These are phyloP conservation scores for Cepphus grylle DNA, from an alignment of 2,113 vertebrate species.

Conservation along the genomic window DNA sequence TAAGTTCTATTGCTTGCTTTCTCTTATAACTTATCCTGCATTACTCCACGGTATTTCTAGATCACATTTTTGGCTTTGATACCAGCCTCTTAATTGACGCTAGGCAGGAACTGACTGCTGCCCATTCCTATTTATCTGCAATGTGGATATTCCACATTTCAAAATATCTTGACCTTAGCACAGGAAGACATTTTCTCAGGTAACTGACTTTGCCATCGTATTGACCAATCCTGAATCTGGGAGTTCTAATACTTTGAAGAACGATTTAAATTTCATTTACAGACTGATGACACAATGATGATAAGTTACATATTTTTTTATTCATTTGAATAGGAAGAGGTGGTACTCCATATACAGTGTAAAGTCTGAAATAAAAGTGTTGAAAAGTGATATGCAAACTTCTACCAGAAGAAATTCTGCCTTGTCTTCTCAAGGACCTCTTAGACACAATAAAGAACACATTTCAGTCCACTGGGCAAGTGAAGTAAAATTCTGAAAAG, in stretches of 20 bases:
- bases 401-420: neutral
- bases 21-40: neutral
- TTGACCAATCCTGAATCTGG: neutral
- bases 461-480: neutral
- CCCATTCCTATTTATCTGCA: neutral
- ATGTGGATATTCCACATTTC: neutral
- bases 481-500: neutral
- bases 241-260: neutral
- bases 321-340: neutral
- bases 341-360: neutral
- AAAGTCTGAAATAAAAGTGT: neutral
- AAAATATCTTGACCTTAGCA: neutral
- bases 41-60: neutral
- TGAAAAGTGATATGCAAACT: neutral
- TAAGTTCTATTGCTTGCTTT: neutral
- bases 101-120: neutral
- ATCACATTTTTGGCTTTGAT: neutral
- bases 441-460: neutral
- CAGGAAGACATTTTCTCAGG: neutral
- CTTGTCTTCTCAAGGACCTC: neutral
- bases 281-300: neutral
- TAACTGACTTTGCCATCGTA: neutral
- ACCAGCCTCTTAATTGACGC: neutral
- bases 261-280: neutral
- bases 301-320: neutral